A percentile compares a stretch with the other conserved stretches of the same genome.
Evolutionary conservation across 92 coral and sea anemone species (phyloP).

Genomic region (Siderastrea radians): DNA sequence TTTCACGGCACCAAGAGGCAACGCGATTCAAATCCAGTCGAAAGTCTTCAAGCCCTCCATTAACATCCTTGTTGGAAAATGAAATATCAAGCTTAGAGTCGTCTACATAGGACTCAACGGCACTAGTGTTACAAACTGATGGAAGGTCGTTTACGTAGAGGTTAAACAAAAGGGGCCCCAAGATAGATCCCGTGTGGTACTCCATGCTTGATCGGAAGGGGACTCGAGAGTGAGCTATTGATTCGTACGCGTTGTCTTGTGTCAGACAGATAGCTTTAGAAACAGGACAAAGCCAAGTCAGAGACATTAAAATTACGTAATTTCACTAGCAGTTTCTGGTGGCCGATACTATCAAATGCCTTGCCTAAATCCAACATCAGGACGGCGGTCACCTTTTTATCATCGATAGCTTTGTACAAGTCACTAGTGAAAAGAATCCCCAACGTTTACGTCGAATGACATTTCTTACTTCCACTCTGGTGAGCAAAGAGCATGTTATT

Average conservation of each 20-base stretch:
- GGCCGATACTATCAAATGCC: constrained; percentile 41
- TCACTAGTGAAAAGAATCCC: constrained; percentile 27
- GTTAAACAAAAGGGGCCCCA: constrained; percentile 52
- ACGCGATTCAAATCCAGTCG: constrained; percentile 30
- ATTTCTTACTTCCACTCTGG: neutral
- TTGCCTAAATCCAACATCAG: constrained; percentile 49
- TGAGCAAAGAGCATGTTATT: neutral
- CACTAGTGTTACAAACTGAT: constrained; percentile 5
- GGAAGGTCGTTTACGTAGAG: constrained; percentile 59
- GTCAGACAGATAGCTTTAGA: constrained; percentile 31
- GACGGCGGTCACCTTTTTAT: constrained; percentile 50
- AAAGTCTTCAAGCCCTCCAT: constrained; percentile 20
- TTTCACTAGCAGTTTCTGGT: neutral
- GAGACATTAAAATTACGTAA: too few species aligned
- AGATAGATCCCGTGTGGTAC: constrained; percentile 63
- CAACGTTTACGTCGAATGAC: neutral
- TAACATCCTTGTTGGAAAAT: constrained; percentile 32
- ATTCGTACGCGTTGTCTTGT: constrained; percentile 26
- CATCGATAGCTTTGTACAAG: constrained; percentile 19
- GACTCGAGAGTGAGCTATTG: constrained; percentile 16
- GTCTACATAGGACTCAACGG: constrained; percentile 45
- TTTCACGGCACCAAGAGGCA: constrained; percentile 60
- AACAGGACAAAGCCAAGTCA: too few species aligned
- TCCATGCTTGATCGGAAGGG: constrained; percentile 42
- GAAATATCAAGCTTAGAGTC: constrained; percentile 58